A percentile compares a stretch with the other conserved stretches of the same genome.
Evolutionary conservation across 2,797 vertebrate species (phyloP).

Genomic region (Merluccius polli): DNA sequence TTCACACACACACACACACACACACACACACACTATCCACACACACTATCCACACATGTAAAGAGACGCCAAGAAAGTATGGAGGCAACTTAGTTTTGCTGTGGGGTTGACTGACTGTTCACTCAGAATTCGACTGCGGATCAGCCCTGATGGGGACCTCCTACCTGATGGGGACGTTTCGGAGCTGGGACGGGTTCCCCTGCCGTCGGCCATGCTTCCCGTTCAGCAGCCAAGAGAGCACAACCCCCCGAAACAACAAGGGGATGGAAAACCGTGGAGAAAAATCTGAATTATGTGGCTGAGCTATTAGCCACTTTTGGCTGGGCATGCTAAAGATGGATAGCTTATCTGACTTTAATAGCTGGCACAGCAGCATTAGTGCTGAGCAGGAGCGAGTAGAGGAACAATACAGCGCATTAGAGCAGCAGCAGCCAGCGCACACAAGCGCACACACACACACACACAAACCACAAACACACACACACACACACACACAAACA

Average conservation of each 20-base stretch:
- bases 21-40: background rate
- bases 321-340: conserved; percentile 72
- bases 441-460: conserved; percentile 42
- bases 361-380: conserved; percentile 75
- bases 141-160: background rate
- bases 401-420: conserved; percentile 77
- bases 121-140: background rate
- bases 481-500: background rate
- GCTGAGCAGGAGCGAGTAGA: conserved; percentile 68
- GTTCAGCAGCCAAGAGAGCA: conserved; percentile 37
- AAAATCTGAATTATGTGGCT: conserved; percentile 72
- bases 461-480: conserved; percentile 2
- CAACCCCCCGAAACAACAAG: conserved; percentile 28
- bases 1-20: background rate
- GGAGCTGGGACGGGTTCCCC: background rate
- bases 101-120: background rate
- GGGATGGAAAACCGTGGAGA: conserved; percentile 25
- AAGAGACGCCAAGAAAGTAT: background rate
- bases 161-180: background rate
- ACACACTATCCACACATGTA: too few species aligned
- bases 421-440: conserved; percentile 63
- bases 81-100: background rate
- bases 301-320: conserved; percentile 70
- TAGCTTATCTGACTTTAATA: conserved; percentile 77
- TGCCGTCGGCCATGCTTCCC: background rate